Evolutionary conservation across 2,113 vertebrate species (phyloP), one percentile per base, ranked within the genome.

Genomic region (Formicarius rufipectus): DNA sequence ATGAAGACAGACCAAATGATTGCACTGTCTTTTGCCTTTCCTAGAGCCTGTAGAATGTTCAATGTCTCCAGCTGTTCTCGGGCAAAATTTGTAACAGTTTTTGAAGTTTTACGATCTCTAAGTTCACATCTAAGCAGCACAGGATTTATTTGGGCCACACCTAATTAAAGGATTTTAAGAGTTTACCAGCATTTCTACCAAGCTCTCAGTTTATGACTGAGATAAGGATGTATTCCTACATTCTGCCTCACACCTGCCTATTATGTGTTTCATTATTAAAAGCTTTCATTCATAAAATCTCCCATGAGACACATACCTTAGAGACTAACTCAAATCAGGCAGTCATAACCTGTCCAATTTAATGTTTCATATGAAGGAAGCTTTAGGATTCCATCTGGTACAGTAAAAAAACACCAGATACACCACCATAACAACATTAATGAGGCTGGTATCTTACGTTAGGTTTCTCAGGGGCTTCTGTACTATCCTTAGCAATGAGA

Each of bases 261-360:
- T 94, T 92, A 92, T n/a, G 64, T 95, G 94, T 87, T 96, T 93
- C 89, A 95, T 93, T 95, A 92, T 68, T 92, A 86, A 95, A 92
- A 87, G 35, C 64, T 87, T 89, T 92, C 52, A 81, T 94, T 96
- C 0, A 0, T 88, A 78, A 84, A 87, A 64, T 81, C 33, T 92
- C 94, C 86, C 80, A 63, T 28, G 69, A 78, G 93, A 81, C 56
- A n/a, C 60, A 59, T 87, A 87, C 86, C 89, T 67, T 68, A 71
- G 91, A 93, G 91, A 92, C 28, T 58, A 87, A 91, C 73, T 92
- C 60, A 72, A 92, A 92, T 94, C 60, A 93, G 68, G 40, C 88
- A 97, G 86, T 82, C 76, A 82, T 92, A 96, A 94, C 64, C 56
- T 84, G 78, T 84, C 84, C 69, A 78, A 84, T 92, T 89, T 92